Conservation (phyloP, 37 sponge, comb jelly and placozoan genomes). For the Aplysina aerophoba region DNA sequence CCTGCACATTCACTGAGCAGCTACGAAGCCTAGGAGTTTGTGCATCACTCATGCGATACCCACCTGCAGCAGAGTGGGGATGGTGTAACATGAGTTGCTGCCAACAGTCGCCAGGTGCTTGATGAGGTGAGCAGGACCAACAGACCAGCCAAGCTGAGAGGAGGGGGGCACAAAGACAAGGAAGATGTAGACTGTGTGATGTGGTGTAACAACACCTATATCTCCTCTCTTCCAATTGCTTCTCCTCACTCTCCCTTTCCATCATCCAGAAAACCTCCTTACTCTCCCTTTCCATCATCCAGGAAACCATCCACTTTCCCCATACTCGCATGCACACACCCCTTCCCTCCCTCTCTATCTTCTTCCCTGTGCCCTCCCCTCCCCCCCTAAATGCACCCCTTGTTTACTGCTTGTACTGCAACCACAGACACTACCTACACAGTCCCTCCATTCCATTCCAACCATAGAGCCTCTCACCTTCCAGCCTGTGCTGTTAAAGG, state of each 20-base stretch:
- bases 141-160: conserved; percentile 88
- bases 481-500: conserved; percentile 98
- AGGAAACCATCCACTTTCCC: too few species aligned
- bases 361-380: background rate
- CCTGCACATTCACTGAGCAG: too few species aligned
- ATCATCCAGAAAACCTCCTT: too few species aligned
- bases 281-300: too few species aligned
- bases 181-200: too few species aligned
- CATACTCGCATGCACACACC: too few species aligned
- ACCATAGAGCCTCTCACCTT: conserved; percentile 77
- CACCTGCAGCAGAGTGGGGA: conserved; percentile 78
- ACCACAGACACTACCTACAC: conserved; percentile 12
- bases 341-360: too few species aligned
- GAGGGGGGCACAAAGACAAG: background rate
- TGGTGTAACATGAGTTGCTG: conserved; percentile 63
- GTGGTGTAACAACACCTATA: too few species aligned
- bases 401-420: too few species aligned
- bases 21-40: background rate
- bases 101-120: conserved; percentile 61
- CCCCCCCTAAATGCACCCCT: background rate
- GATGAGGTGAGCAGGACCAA: conserved; percentile 86
- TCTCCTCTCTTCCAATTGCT: too few species aligned
- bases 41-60: background rate
- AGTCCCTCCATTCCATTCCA: background rate
- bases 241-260: too few species aligned